These are phyloP conservation scores for Acanthurus leucopareius DNA, from an alignment of 2,797 vertebrate genomes.

Conservation along the genomic window DNA sequence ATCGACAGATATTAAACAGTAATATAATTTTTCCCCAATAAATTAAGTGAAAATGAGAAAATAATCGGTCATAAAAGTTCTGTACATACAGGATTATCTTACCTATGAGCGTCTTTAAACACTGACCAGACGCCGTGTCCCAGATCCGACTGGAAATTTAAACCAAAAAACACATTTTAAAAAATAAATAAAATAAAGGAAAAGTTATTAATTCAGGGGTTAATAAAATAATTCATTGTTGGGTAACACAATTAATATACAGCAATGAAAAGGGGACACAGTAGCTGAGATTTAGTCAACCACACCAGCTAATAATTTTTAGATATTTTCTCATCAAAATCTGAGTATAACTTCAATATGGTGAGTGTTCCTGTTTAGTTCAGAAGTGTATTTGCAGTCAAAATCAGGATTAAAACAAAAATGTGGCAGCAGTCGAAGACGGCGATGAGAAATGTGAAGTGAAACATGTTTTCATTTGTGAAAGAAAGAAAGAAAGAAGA, in stretches of 20 bases:
- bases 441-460: neutral
- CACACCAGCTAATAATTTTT: neutral
- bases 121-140: slow-evolving; percentile 99
- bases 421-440: neutral
- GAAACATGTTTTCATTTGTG: neutral
- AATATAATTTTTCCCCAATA: too few relatives aligned
- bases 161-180: neutral
- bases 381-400: neutral
- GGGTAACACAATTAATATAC: neutral
- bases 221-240: neutral
- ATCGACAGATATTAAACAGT: neutral
- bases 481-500: neutral
- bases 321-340: neutral
- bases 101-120: slow-evolving; percentile 99
- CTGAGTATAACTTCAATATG: neutral
- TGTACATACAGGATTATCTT: slow-evolving; percentile 60
- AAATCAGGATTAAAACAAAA: neutral
- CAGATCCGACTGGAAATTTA: slow-evolving; percentile 92
- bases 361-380: neutral
- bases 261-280: neutral
- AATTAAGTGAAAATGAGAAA: too few relatives aligned
- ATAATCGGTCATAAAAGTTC: neutral
- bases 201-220: neutral
- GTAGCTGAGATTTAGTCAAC: neutral
- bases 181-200: neutral